A percentile compares a stretch with the other conserved stretches of the same genome.
Conservation (phyloP, 2,113 vertebrate species). For the Peromyscus californicus region DNA sequence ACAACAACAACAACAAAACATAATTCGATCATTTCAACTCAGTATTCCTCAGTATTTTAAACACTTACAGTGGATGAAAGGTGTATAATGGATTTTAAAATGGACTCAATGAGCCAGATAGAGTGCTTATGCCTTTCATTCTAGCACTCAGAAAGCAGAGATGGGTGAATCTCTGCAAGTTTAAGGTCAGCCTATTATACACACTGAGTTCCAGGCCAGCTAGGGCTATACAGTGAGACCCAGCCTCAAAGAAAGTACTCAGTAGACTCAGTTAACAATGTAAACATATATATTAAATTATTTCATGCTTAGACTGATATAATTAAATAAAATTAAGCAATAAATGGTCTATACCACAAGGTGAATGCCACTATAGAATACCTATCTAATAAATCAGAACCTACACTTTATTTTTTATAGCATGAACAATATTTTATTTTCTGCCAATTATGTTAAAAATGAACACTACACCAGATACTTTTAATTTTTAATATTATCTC, state of each 20-base stretch:
- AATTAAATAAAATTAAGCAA: slow-evolving; percentile 7
- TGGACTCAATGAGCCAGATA: background rate
- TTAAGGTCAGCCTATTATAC: background rate
- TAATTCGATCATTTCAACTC: background rate
- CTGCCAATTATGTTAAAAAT: background rate
- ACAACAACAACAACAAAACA: slow-evolving; percentile 40
- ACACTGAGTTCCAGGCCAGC: background rate
- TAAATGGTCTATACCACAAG: background rate
- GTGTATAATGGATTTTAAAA: background rate
- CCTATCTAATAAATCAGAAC: background rate
- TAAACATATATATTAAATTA: background rate
- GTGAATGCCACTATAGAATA: background rate
- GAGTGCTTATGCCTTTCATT: background rate
- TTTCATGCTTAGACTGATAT: background rate
- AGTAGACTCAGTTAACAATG: slow-evolving; percentile 17
- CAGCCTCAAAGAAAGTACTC: slow-evolving; percentile 15
- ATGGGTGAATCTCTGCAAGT: background rate
- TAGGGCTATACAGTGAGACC: background rate
- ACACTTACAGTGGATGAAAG: background rate
- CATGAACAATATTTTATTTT: background rate
- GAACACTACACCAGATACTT: background rate
- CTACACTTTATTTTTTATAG: background rate
- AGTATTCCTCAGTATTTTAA: fast-evolving
- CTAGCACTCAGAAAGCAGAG: background rate
- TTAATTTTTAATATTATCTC: background rate